A percentile compares a stretch with the other conserved stretches of the same genome.
phyloP scores from a whole-genome alignment of 2,797 vertebrate species.

The Scolopax rusticola region DNA sequence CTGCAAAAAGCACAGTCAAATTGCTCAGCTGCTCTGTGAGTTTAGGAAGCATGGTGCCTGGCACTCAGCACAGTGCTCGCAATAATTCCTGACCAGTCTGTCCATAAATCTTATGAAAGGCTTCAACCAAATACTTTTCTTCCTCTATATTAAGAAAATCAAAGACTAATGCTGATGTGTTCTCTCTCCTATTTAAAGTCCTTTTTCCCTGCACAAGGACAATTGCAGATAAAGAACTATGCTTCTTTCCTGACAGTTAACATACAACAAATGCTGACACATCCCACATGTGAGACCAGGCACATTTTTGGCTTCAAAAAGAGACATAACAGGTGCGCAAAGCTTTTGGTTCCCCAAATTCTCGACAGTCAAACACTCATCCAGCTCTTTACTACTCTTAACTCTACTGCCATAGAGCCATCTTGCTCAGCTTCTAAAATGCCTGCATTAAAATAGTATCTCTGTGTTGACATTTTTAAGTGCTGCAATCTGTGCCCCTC shows the following conservation, averaged over 20 bases:
- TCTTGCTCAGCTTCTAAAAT: not conserved
- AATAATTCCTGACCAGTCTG: not conserved
- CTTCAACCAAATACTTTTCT: not conserved
- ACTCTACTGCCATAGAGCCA: not conserved
- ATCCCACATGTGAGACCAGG: not conserved
- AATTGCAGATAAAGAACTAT: not conserved
- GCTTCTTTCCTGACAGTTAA: not conserved
- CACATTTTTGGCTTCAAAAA: not conserved
- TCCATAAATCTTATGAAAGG: not conserved
- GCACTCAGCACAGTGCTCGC: not conserved
- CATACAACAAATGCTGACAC: not conserved
- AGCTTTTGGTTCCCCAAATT: not conserved
- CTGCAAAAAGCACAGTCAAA: conserved; percentile 42
- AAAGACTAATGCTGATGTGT: not conserved
- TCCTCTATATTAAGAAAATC: not conserved
- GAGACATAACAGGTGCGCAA: not conserved
- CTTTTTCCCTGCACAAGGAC: not conserved
- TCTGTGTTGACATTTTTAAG: not conserved
- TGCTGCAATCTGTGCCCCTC: not conserved
- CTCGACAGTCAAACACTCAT: not conserved
- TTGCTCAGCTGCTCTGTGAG: conserved; percentile 31
- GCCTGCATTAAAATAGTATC: not conserved
- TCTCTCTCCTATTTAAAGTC: not conserved
- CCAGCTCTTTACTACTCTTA: not conserved
- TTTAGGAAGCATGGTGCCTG: not conserved